Base-by-base conservation (phyloP, 2,113 vertebrate species). In the Tychaedon coryphoeus region DNA sequence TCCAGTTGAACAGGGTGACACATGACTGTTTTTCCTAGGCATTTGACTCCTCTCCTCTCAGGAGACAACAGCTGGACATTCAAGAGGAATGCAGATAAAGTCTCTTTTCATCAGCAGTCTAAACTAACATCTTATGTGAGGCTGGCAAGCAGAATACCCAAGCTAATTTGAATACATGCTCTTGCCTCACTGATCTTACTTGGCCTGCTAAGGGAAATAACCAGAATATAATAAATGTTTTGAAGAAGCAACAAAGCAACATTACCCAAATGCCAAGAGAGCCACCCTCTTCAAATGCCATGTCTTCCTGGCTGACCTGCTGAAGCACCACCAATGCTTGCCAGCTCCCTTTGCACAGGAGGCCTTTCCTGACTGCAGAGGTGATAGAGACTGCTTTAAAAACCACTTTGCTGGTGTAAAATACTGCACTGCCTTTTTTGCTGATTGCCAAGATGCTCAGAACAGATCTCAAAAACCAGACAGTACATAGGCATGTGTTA, bases 61-160 rank as follows among this genome's bases (percentile, higher is more conserved):
- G 16, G 53, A 67, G 48, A 11, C 71, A 93, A 89, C 48, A 89
- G 83, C 48, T 66, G 86, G 88, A 82, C 48, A 45, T 67, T 64
- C 88, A 67, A 57, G 89, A 95, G 56, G 80, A 87, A 77, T 72
- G 61, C 61, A 89, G 70, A 85, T 73, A 69, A 82, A 79, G 50
- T 87, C 31, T 73, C 22, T 66, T 73, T 80, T 54, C 62, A 86
- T 58, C 65, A 88, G 67, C 82, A 83, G 43, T 47, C 90, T 84
- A 69, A 89, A 58, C 47, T 72, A 86, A 85, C 45, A 45, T 28
- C 66, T 50, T 40, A 26, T 0, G 0, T 61, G 60, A 86, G 20
- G 19, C 14, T 40, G 65, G 42, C 47, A 83, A 10, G 50, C 50
- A 86, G 65, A 94, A 91, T 77, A 19, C 72, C 17, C 47, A 47